Conservation (phyloP, 53 echinoderm and acorn worm species). For the Apostichopus leukothele region DNA sequence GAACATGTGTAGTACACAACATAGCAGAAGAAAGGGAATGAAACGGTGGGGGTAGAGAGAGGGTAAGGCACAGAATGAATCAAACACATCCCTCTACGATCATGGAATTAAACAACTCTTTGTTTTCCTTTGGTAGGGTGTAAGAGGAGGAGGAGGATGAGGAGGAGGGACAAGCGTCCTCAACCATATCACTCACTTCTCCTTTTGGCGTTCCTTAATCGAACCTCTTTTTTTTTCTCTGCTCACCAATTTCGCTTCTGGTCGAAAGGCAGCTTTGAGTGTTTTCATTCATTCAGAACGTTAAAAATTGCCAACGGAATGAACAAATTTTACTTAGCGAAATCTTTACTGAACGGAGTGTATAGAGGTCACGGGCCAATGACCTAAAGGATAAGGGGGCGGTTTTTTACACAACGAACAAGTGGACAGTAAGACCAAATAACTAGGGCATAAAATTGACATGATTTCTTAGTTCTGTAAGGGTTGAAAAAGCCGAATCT, state of each 20-base stretch:
- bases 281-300: conserved; percentile 34
- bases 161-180: too few species aligned
- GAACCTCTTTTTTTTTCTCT: conserved; percentile 12
- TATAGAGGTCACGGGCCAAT: conserved; percentile 27
- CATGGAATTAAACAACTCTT: too few species aligned
- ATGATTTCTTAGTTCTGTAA: background rate
- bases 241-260: conserved; percentile 8
- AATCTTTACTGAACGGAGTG: background rate
- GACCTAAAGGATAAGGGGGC: conserved; percentile 5
- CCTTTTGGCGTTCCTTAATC: background rate
- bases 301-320: conserved; percentile 30
- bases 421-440: conserved; percentile 28
- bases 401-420: background rate
- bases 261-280: conserved; percentile 7
- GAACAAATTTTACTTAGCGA: conserved; percentile 18
- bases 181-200: background rate
- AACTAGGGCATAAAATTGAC: conserved; percentile 44
- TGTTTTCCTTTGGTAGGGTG: background rate
- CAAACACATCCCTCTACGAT: too few species aligned
- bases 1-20: conserved; percentile 35
- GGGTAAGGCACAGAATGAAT: too few species aligned
- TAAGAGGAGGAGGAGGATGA: background rate
- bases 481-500: background rate
- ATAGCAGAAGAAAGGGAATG: background rate
- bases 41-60: too few species aligned